These are phyloP conservation scores for Maniola jurtina DNA, from an alignment of 1,140 invertebrate species.

Conservation along the genomic window DNA sequence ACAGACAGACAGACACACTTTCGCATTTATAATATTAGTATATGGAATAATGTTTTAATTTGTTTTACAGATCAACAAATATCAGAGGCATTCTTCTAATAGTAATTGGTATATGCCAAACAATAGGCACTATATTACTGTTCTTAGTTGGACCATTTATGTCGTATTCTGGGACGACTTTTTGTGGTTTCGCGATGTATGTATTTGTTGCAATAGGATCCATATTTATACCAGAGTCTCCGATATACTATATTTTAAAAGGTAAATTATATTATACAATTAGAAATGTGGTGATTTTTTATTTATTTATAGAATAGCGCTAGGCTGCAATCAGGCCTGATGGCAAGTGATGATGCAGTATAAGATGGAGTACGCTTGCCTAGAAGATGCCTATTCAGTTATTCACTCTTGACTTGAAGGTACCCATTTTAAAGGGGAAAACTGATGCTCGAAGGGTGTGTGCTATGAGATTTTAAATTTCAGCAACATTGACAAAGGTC, in stretches of 20 bases:
- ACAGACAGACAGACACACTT: too few relatives aligned
- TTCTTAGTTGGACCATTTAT: conserved; percentile 44
- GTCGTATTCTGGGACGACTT: conserved; percentile 31
- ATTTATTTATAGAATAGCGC: too few relatives aligned
- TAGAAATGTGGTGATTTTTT: neutral
- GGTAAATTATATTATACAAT: conserved; percentile 25
- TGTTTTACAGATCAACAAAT: conserved; percentile 36
- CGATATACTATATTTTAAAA: conserved; percentile 47
- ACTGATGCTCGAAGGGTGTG: too few relatives aligned
- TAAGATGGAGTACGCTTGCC: too few relatives aligned
- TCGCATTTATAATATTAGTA: too few relatives aligned
- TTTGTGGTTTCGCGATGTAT: conserved; percentile 33
- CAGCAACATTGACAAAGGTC: too few relatives aligned
- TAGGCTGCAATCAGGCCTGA: too few relatives aligned
- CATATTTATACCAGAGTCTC: conserved; percentile 47
- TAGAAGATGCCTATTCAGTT: too few relatives aligned
- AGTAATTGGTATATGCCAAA: conserved; percentile 39
- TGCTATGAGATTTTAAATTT: too few relatives aligned
- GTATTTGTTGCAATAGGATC: conserved; percentile 29
- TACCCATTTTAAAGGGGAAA: too few relatives aligned
- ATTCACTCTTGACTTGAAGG: too few relatives aligned
- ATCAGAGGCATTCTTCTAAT: conserved; percentile 46
- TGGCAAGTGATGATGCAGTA: too few relatives aligned
- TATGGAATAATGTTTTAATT: neutral
- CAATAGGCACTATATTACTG: conserved; percentile 42